Evolutionary conservation across 2,888 invertebrate genomes (phyloP), one percentile per base, ranked within the genome.

Genomic region (Panopea generosa): DNA sequence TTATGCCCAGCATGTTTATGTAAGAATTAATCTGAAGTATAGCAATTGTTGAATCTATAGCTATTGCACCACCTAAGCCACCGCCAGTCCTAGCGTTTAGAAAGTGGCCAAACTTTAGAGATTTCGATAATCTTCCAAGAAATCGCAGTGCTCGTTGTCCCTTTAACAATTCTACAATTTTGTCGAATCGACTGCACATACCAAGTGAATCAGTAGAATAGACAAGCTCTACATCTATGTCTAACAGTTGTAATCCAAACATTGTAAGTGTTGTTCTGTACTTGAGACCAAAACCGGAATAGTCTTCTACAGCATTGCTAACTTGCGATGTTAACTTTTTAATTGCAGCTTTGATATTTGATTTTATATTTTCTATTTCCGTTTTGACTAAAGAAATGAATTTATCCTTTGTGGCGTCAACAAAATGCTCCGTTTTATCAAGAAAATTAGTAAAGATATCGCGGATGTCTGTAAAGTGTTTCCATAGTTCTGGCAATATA

Each of bases 201-300:
- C 50, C 70, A 0, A 83, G 27, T 38, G 29, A 38, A 4, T 59
- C 53, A 3, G 29, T 55, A 2, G 77, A 71, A 24, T 52, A 45
- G 1, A 79, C 72, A 4, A 77, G 0, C 52, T 83, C 82, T 14
- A 75, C 20, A 20, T 77, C 68, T n/a, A 83, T 27, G 0, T 18
- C 45, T 24, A 1, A n/a, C 14, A 77, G 18, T 40, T 47, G n/a
- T 11, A 71, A 49, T n/a, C 24, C 24, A 40, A 56, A 56, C 16
- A 40, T 27, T 14, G 9, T 55, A 7, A 61, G 22, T 14, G 27
- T 38, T 14, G 22, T 33, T 18, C 22, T 56, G 50, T 52, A 76
- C 50, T 72, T 56, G 0, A 75, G 38, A 1, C 79, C 79, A 40
- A 70, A 71, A 7, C 61, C 70, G 4, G 47, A 26, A 43, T 24